Conservation (phyloP, 2,888 invertebrate genomes). For the Bhutanitis thaidina region DNA sequence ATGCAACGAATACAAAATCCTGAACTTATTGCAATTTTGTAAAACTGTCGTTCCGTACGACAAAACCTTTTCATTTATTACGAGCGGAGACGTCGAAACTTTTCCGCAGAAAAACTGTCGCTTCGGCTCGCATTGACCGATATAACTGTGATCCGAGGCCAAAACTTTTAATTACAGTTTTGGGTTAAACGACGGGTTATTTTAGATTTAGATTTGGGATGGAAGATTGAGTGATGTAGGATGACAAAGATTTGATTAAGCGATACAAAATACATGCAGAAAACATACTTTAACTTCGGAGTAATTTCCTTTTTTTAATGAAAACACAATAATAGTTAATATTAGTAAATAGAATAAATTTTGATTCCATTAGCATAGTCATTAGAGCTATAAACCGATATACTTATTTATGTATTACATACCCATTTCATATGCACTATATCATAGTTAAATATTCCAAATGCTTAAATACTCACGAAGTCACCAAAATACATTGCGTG, state of each 20-base stretch:
- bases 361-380: no score
- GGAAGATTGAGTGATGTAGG: slow-evolving; percentile 11
- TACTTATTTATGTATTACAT: no score
- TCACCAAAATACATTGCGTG: no score
- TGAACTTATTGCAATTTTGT: slow-evolving; percentile 16
- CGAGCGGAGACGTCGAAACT: slow-evolving; percentile 13
- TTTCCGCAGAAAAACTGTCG: slow-evolving; percentile 18
- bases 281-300: no score
- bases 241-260: slow-evolving; percentile 11
- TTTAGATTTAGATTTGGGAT: slow-evolving; percentile 8
- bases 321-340: no score
- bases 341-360: no score
- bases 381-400: no score
- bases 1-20: slow-evolving; percentile 11
- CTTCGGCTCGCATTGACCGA: slow-evolving; percentile 13
- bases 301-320: no score
- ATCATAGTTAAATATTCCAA: no score
- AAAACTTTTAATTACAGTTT: slow-evolving; percentile 21
- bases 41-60: slow-evolving; percentile 16
- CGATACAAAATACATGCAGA: slow-evolving; percentile 1
- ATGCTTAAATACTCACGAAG: no score
- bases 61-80: slow-evolving; percentile 20
- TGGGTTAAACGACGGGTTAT: slow-evolving; percentile 17
- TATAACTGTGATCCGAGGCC: slow-evolving; percentile 9
- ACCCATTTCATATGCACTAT: no score